phyloP scores from a whole-genome alignment of 2,797 vertebrate genomes.

The Nyctibius grandis region DNA sequence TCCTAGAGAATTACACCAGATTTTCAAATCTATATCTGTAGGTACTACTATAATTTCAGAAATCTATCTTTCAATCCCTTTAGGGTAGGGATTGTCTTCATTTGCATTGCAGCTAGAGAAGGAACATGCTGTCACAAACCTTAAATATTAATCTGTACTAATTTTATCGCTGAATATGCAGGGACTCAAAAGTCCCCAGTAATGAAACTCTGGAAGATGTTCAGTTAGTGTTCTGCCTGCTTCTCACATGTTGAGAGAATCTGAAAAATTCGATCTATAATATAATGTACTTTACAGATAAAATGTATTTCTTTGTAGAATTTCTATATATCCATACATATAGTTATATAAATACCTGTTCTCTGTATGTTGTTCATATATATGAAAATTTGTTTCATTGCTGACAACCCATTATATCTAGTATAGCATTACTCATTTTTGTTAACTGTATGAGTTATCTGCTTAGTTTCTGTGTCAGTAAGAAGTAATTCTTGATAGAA shows the following conservation, averaged over 20 bases:
- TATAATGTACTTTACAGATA: not conserved
- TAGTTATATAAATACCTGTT: not conserved
- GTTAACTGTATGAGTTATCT: not conserved
- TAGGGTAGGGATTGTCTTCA: not conserved
- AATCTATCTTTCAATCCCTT: not conserved
- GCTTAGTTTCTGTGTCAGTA: not conserved
- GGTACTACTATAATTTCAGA: not conserved
- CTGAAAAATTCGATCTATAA: not conserved
- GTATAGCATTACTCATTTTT: not conserved
- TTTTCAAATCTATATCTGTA: not conserved
- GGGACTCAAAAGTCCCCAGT: not conserved
- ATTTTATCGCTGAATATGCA: not conserved
- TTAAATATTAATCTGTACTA: not conserved
- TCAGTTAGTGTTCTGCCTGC: not conserved
- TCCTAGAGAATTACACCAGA: not conserved
- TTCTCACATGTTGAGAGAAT: accelerated
- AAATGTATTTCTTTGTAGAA: not conserved
- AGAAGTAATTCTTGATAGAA: not conserved
- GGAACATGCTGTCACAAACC: not conserved
- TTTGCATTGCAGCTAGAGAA: not conserved
- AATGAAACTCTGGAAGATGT: not conserved
- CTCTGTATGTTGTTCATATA: not conserved
- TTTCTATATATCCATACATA: not conserved
- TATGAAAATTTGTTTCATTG: not conserved
- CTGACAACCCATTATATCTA: not conserved